Evolutionary conservation across 2,888 invertebrate species (phyloP), one percentile per base, ranked within the genome.

Genomic region (Thalpophila matura): DNA sequence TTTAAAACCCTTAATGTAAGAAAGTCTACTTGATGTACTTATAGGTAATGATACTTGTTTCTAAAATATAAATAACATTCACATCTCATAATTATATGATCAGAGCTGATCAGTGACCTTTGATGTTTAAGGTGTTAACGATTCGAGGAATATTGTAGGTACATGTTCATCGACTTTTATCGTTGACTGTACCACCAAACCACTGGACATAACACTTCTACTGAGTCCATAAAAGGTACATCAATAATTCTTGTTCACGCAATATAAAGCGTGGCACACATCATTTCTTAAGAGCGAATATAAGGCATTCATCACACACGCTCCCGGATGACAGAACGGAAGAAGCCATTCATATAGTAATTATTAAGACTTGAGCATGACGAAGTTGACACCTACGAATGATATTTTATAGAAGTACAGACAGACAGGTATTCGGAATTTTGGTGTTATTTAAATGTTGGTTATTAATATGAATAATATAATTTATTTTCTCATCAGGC

Each of bases 231-330:
- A 55, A 33, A 54, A 18, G 26, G 27, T 43, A 45, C 53, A 49
- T 26, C 35, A 33, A 60, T 69, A 29, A 35, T 31, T 73, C 43
- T 37, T 33, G 27, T 27, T 74, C 56, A 42, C 35, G 26, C 24
- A 22, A n/a, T 47, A 59, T 70, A 56, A 59, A 56, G 53, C 35
- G 3, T 7, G 14, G 10, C 40, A 71, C 43, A 64, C 38, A 65
- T 56, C 47, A 58, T 45, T 45, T 62, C 67, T 58, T 57, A 45
- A 68, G 38, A 61, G 60, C 49, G 53, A 63, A 67, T 55, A 56
- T 58, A 50, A 63, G 40, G 65, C 50, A 77, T 79, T 74, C 71
- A 78, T 74, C 64, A 53, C 40, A 61, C 77, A 79, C 74, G 71
- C 47, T 33, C 45, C 76, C 74, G 77, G 74, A 77, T 59, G 64